phyloP scores from a whole-genome alignment of 2,113 vertebrate genomes.

The Percina caprodes region DNA sequence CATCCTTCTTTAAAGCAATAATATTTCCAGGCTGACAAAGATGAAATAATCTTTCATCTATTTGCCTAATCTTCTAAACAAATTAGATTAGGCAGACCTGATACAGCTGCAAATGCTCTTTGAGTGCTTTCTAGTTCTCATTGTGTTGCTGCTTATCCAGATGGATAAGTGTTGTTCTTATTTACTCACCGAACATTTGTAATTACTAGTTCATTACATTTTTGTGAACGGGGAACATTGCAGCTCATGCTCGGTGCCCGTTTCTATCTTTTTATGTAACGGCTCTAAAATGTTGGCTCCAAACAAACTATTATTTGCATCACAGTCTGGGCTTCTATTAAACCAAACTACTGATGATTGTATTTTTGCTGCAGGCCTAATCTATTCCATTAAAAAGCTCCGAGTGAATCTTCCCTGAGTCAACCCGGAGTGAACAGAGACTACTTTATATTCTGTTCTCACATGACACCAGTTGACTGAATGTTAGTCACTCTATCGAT shows the following conservation, averaged over 20 bases:
- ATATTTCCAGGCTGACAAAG: neutral
- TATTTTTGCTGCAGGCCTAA: neutral
- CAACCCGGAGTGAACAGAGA: neutral
- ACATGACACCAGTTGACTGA: slow-evolving; percentile 19
- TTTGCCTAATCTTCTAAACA: no score
- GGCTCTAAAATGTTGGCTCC: neutral
- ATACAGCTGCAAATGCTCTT: neutral
- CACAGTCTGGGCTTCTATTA: neutral
- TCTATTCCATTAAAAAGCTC: neutral
- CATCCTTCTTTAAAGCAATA: neutral
- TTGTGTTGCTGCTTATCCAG: neutral
- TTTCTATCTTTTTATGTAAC: neutral
- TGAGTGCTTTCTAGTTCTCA: neutral
- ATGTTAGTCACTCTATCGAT: neutral
- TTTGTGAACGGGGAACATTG: no score
- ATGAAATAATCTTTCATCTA: no score
- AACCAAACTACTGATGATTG: slow-evolving; percentile 6
- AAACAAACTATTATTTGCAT: neutral
- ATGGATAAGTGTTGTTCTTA: neutral
- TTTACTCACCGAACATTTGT: neutral
- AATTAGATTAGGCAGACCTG: neutral
- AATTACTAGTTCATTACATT: neutral
- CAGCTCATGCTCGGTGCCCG: no score
- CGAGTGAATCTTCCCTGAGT: neutral
- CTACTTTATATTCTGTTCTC: slow-evolving; percentile 19